phyloP scores from a whole-genome alignment of 2,888 invertebrate species.

The Antitype chi region DNA sequence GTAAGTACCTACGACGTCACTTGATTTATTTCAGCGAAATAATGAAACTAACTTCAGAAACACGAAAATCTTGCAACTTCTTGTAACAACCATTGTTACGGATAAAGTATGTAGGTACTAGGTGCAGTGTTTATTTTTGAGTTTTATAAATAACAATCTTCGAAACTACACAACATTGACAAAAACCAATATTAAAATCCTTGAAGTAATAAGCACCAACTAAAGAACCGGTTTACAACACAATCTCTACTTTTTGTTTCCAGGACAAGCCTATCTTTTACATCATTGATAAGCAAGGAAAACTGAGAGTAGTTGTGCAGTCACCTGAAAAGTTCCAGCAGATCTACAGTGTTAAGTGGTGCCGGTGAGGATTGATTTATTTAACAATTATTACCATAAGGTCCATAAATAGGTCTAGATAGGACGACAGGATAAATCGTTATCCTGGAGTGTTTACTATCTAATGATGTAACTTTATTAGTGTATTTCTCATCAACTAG shows the following conservation, averaged over 20 bases:
- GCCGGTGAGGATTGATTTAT: constrained; percentile 48
- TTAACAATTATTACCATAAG: background rate
- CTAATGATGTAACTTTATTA: background rate
- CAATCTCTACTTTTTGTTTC: constrained; percentile 9
- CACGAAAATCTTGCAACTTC: background rate
- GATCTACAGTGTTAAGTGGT: constrained; percentile 37
- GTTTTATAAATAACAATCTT: background rate
- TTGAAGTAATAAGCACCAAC: background rate
- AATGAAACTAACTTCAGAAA: background rate
- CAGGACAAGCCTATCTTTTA: constrained; percentile 54
- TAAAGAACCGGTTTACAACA: background rate
- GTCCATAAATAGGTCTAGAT: background rate
- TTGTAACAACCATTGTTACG: background rate
- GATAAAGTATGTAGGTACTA: too few relatives aligned
- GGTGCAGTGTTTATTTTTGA: background rate
- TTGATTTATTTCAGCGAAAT: background rate
- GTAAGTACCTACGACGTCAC: constrained; percentile 25
- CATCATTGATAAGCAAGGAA: constrained; percentile 34
- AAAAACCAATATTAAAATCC: background rate
- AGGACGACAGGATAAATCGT: background rate
- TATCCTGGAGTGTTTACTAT: background rate
- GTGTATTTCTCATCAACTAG: background rate
- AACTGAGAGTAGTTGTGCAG: constrained; percentile 52
- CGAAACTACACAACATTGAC: background rate
- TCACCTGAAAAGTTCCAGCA: constrained; percentile 43